Percentiles rank a stretch among this genome's conserved stretches.
Evolutionary conservation across 1,140 invertebrate species (phyloP).

Genomic region (Bombus huntii): DNA sequence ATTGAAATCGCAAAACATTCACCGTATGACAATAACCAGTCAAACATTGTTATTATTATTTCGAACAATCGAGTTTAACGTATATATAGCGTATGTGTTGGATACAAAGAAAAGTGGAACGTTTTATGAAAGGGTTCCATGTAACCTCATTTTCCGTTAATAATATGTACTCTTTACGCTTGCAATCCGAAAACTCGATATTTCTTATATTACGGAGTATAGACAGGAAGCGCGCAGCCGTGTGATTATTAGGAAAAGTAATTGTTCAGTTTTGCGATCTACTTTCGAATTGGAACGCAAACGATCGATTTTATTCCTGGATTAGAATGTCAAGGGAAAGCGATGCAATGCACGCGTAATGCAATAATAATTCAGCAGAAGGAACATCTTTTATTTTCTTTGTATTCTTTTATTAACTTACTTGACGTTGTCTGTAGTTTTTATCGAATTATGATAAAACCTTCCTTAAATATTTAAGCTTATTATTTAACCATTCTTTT

Average conservation of each 20-base stretch:
- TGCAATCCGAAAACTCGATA: constrained; percentile 20
- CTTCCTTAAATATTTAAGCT: neutral
- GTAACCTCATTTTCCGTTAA: constrained; percentile 2
- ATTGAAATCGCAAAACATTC: neutral
- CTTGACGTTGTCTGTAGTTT: neutral
- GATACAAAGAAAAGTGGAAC: constrained; percentile 19
- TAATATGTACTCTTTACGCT: neutral
- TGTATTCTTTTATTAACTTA: neutral
- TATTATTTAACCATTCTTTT: neutral
- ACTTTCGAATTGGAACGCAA: constrained; percentile 35
- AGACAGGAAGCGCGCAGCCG: neutral
- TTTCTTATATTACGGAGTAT: neutral
- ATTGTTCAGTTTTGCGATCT: constrained; percentile 18
- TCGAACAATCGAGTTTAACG: neutral
- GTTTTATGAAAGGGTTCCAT: constrained; percentile 17
- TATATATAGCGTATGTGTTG: too few relatives aligned
- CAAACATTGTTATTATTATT: neutral
- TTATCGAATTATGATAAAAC: neutral
- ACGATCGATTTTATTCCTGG: constrained; percentile 19
- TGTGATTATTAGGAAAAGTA: constrained; percentile 14
- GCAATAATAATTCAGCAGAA: neutral
- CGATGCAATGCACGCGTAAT: neutral
- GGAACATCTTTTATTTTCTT: neutral
- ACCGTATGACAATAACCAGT: neutral
- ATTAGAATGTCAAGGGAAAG: constrained; percentile 41